phyloP scores from a whole-genome alignment of 2,797 vertebrate species.

The Spinibarbus caldwelli region DNA sequence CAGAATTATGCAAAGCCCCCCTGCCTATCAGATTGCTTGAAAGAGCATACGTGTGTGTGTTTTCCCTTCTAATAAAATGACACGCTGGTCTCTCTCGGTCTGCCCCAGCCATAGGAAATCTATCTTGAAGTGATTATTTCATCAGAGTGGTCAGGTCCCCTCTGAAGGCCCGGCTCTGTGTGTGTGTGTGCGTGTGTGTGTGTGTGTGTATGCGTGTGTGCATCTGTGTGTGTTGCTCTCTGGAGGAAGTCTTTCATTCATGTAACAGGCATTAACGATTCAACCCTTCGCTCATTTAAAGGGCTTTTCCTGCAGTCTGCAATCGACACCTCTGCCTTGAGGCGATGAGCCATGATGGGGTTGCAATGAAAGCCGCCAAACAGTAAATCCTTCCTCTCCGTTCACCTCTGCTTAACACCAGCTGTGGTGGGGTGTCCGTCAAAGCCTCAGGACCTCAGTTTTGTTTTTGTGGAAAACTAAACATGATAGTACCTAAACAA shows the following conservation, averaged over 20 bases:
- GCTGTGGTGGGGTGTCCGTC: slow-evolving; percentile 36
- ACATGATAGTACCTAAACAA: neutral
- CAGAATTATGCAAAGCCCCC: slow-evolving; percentile 55
- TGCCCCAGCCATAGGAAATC: slow-evolving; percentile 55
- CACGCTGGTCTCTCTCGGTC: slow-evolving; percentile 38
- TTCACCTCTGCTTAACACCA: slow-evolving; percentile 64
- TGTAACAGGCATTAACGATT: slow-evolving; percentile 81
- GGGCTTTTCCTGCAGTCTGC: slow-evolving; percentile 74
- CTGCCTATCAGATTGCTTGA: slow-evolving; percentile 44
- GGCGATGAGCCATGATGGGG: slow-evolving; percentile 81
- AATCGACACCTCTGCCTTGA: slow-evolving; percentile 80
- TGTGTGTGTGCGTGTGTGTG: too few species aligned
- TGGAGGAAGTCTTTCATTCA: slow-evolving; percentile 70
- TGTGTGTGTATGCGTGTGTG: too few species aligned
- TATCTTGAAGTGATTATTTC: slow-evolving; percentile 58
- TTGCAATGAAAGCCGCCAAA: slow-evolving; percentile 82
- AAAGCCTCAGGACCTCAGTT: slow-evolving; percentile 14
- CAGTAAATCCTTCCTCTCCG: slow-evolving; percentile 77
- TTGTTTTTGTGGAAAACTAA: neutral
- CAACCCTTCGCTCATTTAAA: slow-evolving; percentile 72
- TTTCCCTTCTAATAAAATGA: slow-evolving; percentile 50
- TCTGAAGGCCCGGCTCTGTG: slow-evolving; percentile 46
- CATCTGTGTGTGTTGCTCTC: slow-evolving; percentile 53
- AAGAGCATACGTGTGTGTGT: slow-evolving; percentile 29
- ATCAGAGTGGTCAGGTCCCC: slow-evolving; percentile 61